Evolutionary conservation across 2,113 vertebrate genomes (phyloP), one percentile per base, ranked within the genome.

Genomic region (Tychaedon coryphoeus): DNA sequence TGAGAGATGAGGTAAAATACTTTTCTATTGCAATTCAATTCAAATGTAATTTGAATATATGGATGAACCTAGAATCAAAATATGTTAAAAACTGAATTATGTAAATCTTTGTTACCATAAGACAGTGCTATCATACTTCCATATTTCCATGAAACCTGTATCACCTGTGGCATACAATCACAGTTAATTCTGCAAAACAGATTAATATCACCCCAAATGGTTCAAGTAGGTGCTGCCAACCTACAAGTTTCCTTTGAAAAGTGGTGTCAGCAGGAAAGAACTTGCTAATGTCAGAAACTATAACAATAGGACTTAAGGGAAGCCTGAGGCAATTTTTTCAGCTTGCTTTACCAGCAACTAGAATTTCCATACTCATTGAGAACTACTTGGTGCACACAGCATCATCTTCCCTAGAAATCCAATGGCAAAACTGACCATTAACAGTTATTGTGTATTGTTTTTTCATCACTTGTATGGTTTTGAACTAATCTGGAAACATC

Each of bases 51-150:
- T 74, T 77, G 19, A 73, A 54, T 38, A 14, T 85, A 69, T 36
- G 26, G 9, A 71, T 45, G 9, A 92, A 51, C 12, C 8, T 6
- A 29, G 3, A 4, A n/a, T 50, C 16, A 65, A 83, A 72, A 66
- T 6, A 6, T 47, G 20, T 48, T 67, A 10, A 45, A 65, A 80
- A 43, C 0, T 5, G 1, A 51, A 72, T 10, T 0, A 19, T 2
- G 19, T 12, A 58, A 38, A 22, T 40, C 28, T 6, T 61, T 11
- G 6, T 61, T 62, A 76, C 16, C 8, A 15, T 42, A 61, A 81
- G 53, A 12, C 14, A 80, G 10, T 33, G 38, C 50, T 81, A 89
- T 61, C 3, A 5, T 45, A 22, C 73, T 81, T 79, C 79, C 19
- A 6, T 34, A 31, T 64, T 79, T 73, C 56, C 6, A 10, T 33